Evolutionary conservation across 30 jellyfish, hydroid and myxozoan species (phyloP).

Genomic region (Aurelia sp.): DNA sequence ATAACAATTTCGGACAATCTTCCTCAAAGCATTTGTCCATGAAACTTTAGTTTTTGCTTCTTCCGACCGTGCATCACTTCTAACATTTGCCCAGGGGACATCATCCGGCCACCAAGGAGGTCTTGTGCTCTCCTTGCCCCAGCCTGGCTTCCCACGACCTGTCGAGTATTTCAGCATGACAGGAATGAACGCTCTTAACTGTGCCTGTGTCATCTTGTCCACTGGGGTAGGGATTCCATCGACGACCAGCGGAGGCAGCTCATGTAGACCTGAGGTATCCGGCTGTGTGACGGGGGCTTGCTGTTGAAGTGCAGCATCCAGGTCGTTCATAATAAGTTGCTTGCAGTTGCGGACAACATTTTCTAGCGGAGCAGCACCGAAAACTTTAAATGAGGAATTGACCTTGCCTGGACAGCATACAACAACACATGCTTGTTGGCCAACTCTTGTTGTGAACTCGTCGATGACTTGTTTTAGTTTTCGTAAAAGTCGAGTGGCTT

Average conservation of each 20-base stretch:
- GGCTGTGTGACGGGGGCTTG: constrained; percentile 94
- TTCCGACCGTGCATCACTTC: constrained; percentile 98
- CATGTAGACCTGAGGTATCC: constrained; percentile 88
- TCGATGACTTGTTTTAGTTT: constrained; percentile 88
- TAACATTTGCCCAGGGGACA: constrained; percentile 99
- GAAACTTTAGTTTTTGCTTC: constrained; percentile 91
- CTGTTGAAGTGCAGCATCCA: constrained; percentile 90
- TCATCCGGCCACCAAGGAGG: constrained; percentile 99
- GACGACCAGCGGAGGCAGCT: constrained; percentile 96
- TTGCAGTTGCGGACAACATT: constrained; percentile 84
- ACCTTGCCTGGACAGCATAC: constrained; percentile 98
- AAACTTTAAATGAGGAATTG: constrained; percentile 91
- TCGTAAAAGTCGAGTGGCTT: constrained; percentile 96
- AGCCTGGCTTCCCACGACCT: constrained; percentile 99
- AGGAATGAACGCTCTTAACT: constrained; percentile 97
- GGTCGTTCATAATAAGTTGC: constrained; percentile 89
- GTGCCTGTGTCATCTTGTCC: constrained; percentile 99
- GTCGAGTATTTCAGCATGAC: constrained; percentile 98
- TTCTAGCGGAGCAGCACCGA: constrained; percentile 99
- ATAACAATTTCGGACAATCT: constrained; percentile 90
- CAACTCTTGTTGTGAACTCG: constrained; percentile 96
- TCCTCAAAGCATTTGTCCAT: constrained; percentile 97
- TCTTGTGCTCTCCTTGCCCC: constrained; percentile 97
- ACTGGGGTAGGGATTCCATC: constrained; percentile 99
- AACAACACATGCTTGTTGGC: constrained; percentile 97